A percentile compares a stretch with the other conserved stretches of the same genome.
Evolutionary conservation across 2,113 vertebrate species (phyloP).

Genomic region (Meles meles): DNA sequence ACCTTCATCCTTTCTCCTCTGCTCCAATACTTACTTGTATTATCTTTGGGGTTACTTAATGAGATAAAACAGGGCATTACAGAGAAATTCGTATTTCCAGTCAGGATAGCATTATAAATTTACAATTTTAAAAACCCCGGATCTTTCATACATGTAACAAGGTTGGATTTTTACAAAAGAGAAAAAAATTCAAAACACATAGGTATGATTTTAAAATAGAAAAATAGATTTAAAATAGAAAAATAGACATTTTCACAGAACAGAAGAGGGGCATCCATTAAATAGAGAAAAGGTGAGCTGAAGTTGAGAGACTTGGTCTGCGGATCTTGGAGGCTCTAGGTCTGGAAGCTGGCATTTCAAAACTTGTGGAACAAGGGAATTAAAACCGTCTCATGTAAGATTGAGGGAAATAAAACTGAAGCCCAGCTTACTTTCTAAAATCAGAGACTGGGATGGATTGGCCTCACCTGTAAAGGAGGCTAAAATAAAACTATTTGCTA

Average conservation of each 20-base stretch:
- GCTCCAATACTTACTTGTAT: neutral
- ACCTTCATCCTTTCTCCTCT: neutral
- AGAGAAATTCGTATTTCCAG: neutral
- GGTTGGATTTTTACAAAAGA: neutral
- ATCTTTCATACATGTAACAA: neutral
- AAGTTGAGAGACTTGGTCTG: neutral
- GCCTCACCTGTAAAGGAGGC: neutral
- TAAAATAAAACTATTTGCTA: neutral
- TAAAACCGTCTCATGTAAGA: neutral
- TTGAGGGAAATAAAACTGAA: neutral
- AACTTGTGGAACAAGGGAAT: neutral
- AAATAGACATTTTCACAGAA: neutral
- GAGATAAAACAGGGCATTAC: neutral
- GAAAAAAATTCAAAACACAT: neutral
- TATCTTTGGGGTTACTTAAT: neutral
- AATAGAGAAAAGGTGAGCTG: neutral
- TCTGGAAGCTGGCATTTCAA: neutral
- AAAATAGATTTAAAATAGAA: neutral
- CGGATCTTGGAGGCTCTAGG: neutral
- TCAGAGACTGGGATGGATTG: neutral
- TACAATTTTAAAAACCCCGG: neutral
- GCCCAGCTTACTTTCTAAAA: neutral
- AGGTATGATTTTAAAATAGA: neutral
- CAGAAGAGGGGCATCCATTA: neutral
- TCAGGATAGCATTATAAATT: neutral